phyloP scores from a whole-genome alignment of 1,140 invertebrate species.

The Sinonovacula constricta region DNA sequence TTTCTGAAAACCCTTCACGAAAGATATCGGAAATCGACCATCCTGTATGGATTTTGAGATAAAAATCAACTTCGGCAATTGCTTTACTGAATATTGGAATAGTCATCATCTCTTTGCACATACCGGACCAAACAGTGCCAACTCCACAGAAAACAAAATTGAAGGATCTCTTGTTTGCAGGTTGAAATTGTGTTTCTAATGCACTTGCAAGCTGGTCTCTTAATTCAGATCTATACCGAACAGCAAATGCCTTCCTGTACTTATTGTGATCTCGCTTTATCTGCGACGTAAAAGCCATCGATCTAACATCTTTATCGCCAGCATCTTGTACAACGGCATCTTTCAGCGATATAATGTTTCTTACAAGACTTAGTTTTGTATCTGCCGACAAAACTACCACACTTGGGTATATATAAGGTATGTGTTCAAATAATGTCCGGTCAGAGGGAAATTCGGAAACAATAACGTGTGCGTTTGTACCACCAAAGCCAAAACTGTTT shows the following conservation, averaged over 20 bases:
- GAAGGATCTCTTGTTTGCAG: conserved; percentile 6
- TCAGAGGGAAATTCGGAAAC: conserved; percentile 40
- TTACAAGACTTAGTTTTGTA: too few relatives aligned
- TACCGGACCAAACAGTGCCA: conserved; percentile 62
- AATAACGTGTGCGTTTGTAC: conserved; percentile 67
- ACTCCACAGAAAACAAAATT: conserved; percentile 68
- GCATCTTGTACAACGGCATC: conserved; percentile 17
- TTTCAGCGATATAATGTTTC: too few relatives aligned
- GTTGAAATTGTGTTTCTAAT: not conserved
- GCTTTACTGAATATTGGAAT: conserved; percentile 43
- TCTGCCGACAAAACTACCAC: conserved; percentile 26
- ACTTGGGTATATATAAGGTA: not conserved
- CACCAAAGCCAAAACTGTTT: conserved; percentile 72
- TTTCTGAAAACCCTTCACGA: too few relatives aligned
- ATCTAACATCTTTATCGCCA: too few relatives aligned
- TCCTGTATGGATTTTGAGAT: conserved; percentile 41
- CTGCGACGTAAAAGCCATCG: conserved; percentile 58
- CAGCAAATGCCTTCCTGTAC: conserved; percentile 36
- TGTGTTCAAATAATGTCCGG: conserved; percentile 58
- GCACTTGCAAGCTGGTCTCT: not conserved
- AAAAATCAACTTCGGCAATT: conserved; percentile 55
- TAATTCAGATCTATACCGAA: conserved; percentile 38
- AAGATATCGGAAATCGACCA: conserved; percentile 50
- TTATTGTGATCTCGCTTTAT: conserved; percentile 53
- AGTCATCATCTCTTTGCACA: conserved; percentile 57